Percentiles rank a stretch among this genome's conserved stretches.
Conservation (phyloP, 1,140 invertebrate species). For the Apis mellifera region Amel_HAv3.1 CM009932.2:7042001-7042500, state of each 20-base stretch:
- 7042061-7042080: neutral
- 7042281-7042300: neutral
- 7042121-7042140: neutral
- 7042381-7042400: neutral
- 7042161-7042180: neutral
- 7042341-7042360: slow-evolving; percentile 1
- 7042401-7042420: neutral
- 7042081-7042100: slow-evolving; percentile 17
- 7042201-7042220: neutral
- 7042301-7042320: neutral
- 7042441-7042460: neutral
- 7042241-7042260: neutral
- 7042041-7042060: neutral
- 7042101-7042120: neutral
- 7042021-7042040: neutral
- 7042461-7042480: slow-evolving; percentile 54
- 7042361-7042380: neutral
- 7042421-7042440: slow-evolving; percentile 2
- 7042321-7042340: neutral
- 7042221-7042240: neutral
- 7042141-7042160: neutral
- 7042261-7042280: neutral
- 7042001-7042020: neutral
- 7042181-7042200: too few species aligned
- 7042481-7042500: slow-evolving; percentile 52